Percentiles rank a stretch among this genome's conserved stretches.
phyloP scores from a whole-genome alignment of 2,888 invertebrate species.

The Adela reaumurella region DNA sequence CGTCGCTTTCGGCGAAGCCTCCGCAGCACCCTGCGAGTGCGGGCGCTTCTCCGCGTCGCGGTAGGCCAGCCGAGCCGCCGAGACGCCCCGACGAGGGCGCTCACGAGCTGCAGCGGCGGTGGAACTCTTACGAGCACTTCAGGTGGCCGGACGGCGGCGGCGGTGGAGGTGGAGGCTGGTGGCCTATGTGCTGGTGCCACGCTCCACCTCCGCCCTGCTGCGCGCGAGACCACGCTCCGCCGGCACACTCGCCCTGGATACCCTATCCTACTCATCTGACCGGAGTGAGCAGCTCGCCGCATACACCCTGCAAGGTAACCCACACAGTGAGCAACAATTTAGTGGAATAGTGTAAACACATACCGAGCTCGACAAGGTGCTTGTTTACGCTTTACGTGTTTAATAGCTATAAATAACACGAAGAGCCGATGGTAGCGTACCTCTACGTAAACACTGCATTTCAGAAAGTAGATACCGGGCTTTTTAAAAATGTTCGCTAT shows the following conservation, averaged over 20 bases:
- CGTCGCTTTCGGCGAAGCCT: conserved; percentile 54
- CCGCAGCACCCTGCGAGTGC: conserved; percentile 42
- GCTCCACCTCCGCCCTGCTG: conserved; percentile 46
- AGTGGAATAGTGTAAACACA: too few relatives aligned
- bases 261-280: neutral
- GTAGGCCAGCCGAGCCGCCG: conserved; percentile 35
- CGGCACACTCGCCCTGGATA: conserved; percentile 35
- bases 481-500: too few relatives aligned
- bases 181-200: conserved; percentile 19
- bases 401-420: too few relatives aligned
- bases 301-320: conserved; percentile 48
- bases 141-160: conserved; percentile 47
- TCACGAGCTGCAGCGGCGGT: conserved; percentile 39
- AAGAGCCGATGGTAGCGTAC: too few relatives aligned
- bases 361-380: too few relatives aligned
- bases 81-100: conserved; percentile 10
- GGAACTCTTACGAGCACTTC: conserved; percentile 59
- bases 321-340: too few relatives aligned
- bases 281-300: conserved; percentile 24
- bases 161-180: conserved; percentile 30
- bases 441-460: too few relatives aligned
- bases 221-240: conserved; percentile 47
- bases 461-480: too few relatives aligned
- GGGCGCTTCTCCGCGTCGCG: conserved; percentile 37
- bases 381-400: too few relatives aligned